phyloP scores from a whole-genome alignment of 1,140 invertebrate species.

The Dendrolimus punctatus region DNA sequence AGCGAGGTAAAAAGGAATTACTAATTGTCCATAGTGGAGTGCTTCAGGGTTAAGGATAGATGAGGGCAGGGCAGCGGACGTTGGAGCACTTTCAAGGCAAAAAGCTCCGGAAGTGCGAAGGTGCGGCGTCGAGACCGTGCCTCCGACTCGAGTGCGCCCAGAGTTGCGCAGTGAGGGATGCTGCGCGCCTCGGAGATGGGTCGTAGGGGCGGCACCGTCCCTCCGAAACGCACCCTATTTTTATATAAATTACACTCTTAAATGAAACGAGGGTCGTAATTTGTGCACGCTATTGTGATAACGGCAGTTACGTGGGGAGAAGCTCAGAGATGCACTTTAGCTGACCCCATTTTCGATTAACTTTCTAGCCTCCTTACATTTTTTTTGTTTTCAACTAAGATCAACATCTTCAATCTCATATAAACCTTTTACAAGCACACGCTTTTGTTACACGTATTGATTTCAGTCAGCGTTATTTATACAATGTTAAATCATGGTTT shows the following conservation, averaged over 20 bases:
- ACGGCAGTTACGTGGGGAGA: constrained; percentile 9
- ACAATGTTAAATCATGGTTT: too few species aligned
- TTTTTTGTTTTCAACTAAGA: too few species aligned
- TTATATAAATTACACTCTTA: constrained; percentile 40
- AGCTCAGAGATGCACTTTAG: constrained; percentile 4
- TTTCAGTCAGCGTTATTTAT: too few species aligned
- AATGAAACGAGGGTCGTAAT: constrained; percentile 39
- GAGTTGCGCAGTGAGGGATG: constrained; percentile 67
- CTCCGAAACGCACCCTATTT: constrained; percentile 37
- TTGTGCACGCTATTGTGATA: constrained; percentile 13
- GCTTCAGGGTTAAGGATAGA: constrained; percentile 36
- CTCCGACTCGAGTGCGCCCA: constrained; percentile 41
- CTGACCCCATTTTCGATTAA: constrained; percentile 1
- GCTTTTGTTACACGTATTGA: too few species aligned
- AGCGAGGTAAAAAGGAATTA: constrained; percentile 32
- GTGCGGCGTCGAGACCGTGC: constrained; percentile 40
- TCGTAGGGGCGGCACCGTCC: constrained; percentile 51
- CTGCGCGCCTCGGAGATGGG: constrained; percentile 40
- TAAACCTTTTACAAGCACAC: too few species aligned
- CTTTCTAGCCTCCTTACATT: not conserved
- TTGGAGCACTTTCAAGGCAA: constrained; percentile 26
- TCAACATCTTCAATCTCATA: too few species aligned
- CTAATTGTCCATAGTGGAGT: constrained; percentile 37
- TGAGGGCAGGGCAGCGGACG: constrained; percentile 25
- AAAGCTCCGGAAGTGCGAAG: constrained; percentile 52